Evolutionary conservation across 2,113 vertebrate genomes (phyloP).

Genomic region (Antidorcas marsupialis): DNA sequence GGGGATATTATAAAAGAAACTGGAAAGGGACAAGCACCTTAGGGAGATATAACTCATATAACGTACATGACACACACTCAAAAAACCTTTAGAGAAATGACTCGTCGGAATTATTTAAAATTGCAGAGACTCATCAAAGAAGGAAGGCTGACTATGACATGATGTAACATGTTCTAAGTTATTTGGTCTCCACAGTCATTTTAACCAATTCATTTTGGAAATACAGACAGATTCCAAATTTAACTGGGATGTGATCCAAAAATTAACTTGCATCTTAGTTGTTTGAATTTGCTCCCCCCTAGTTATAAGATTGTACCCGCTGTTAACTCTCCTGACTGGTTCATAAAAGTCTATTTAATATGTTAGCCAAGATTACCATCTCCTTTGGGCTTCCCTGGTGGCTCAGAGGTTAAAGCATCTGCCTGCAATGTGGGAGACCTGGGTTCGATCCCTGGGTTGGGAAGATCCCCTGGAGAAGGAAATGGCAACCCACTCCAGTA

Average conservation of each 20-base stretch:
- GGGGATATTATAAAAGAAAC: background rate
- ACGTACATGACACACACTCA: background rate
- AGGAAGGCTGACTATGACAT: background rate
- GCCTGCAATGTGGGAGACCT: too few species aligned
- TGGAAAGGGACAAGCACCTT: background rate
- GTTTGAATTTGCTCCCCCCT: background rate
- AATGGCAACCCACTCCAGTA: too few species aligned
- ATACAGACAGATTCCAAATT: background rate
- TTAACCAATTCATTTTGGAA: constrained; percentile 36
- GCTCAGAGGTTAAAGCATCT: background rate
- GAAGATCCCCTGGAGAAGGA: too few species aligned
- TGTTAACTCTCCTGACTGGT: background rate
- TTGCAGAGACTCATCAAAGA: constrained; percentile 12
- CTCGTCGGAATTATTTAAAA: constrained; percentile 42
- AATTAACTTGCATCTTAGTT: background rate
- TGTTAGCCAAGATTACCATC: background rate
- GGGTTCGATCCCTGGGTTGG: too few species aligned
- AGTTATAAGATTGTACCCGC: background rate
- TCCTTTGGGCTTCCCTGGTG: background rate
- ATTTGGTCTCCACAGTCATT: background rate
- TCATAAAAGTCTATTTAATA: background rate
- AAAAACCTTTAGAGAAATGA: constrained; percentile 31
- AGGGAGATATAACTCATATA: background rate
- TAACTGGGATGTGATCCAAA: constrained; percentile 4
- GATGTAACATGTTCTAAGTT: constrained; percentile 39